phyloP scores from a whole-genome alignment of 1,140 invertebrate species.

The Lepidurus apus region DNA sequence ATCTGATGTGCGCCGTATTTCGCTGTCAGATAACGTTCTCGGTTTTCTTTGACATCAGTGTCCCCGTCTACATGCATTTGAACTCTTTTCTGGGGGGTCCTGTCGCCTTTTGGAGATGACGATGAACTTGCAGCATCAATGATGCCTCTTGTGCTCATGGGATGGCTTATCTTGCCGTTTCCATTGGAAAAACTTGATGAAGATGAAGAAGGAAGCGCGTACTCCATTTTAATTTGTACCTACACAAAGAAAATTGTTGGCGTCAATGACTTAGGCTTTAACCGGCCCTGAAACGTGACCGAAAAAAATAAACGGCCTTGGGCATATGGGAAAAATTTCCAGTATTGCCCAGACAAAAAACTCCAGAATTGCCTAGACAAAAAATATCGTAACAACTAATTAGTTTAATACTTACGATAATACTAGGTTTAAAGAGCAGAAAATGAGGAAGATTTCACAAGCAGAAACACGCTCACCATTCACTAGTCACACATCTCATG shows the following conservation, averaged over 20 bases:
- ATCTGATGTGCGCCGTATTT: conserved; percentile 96
- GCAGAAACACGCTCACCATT: not conserved
- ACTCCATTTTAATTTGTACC: not conserved
- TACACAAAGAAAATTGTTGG: not conserved
- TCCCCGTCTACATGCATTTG: conserved; percentile 78
- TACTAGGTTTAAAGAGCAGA: not conserved
- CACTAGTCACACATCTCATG: conserved; percentile 8
- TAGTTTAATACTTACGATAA: not conserved
- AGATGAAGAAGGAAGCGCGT: not conserved
- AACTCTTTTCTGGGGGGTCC: conserved; percentile 47
- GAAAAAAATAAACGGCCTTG: conserved; percentile 8
- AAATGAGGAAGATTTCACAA: not conserved
- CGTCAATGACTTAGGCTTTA: not conserved
- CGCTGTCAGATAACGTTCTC: conserved; percentile 91
- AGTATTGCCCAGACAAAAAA: not conserved
- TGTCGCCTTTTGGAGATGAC: conserved; percentile 10
- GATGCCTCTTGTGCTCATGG: conserved; percentile 32
- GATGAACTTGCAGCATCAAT: conserved; percentile 29
- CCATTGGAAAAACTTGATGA: not conserved
- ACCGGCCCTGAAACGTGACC: not conserved
- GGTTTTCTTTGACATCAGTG: conserved; percentile 74
- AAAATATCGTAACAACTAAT: not conserved
- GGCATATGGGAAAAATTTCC: not conserved
- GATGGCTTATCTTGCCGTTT: not conserved
- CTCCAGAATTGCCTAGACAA: no score